Base-by-base conservation (phyloP, 2,113 vertebrate species). In the Charadrius vociferus region DNA sequence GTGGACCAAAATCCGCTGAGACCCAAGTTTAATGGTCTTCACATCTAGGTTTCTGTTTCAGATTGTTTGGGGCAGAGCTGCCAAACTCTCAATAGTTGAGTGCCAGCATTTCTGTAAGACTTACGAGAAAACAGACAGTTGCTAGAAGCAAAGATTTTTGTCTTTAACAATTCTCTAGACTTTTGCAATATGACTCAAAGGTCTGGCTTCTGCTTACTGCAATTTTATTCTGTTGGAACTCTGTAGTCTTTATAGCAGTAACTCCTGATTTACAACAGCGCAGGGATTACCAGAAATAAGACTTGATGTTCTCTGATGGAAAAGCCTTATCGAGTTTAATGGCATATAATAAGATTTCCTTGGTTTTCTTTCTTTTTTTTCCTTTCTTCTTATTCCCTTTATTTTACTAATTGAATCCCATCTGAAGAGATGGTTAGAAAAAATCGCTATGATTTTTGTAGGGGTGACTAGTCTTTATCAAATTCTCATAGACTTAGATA, bases 301-400 rank as follows among this genome's bases (percentile, higher is more conserved):
- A 67, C 94, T 89, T 85, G 73, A 94, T 93, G 43, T 88, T 95
- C 85, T 91, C 71, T 95, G 87, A 85, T 88, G 62, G 78, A 95
- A 95, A 95, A 96, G 34, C n/a, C 78, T 96, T 95, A 93, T 82
- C 67, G 66, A 94, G 29, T 95, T 91, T 95, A 97, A 94, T 79
- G 94, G 22, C 34, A 34, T 92, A 74, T 91, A 93, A 94, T 91
- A 91, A 87, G 73, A 91, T 97, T 96, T 96, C 36, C 47, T 94
- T 73, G 30, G 30, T 13, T 82, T 96, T 88, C 49, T 93, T 73
- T 43, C 1, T 67, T 45, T 37, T 29, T 62, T 71, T 70, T 65
- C 29, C 4, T 84, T 89, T 61, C 11, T 47, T 18, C 36, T 67
- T 78, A 63, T 90, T 96, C 59, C 29, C 41, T 90, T 93, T 90